phyloP scores from a whole-genome alignment of 2,888 invertebrate genomes.

The Balanococcus diminutus region DNA sequence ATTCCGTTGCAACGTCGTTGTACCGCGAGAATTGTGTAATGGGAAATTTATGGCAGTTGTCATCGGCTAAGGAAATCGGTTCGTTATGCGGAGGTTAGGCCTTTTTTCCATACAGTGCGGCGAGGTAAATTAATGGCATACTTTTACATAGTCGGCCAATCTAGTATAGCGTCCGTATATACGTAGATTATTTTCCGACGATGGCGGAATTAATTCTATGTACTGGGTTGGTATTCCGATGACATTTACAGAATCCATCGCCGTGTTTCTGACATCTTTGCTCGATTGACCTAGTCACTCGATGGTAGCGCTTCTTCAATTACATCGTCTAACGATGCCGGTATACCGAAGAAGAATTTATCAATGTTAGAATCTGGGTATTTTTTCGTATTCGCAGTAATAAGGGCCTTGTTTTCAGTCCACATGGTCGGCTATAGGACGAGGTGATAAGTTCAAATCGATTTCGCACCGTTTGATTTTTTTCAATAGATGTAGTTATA shows the following conservation, averaged over 20 bases:
- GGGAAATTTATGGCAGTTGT: constrained; percentile 23
- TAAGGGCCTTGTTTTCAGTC: background rate
- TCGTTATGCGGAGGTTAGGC: background rate
- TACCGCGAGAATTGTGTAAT: constrained; percentile 5
- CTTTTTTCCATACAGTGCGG: constrained; percentile 15
- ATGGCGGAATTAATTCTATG: constrained; percentile 8
- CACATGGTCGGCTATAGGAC: background rate
- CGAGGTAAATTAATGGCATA: constrained; percentile 1
- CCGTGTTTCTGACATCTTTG: background rate
- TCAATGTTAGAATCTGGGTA: background rate
- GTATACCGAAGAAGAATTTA: background rate
- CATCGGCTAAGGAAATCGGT: constrained; percentile 9
- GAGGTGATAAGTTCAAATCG: background rate
- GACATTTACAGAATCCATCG: constrained; percentile 8
- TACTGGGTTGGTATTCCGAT: background rate
- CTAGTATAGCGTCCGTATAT: background rate
- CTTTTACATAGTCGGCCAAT: background rate
- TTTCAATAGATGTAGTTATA: no score
- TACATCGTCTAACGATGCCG: background rate
- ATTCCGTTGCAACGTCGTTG: background rate
- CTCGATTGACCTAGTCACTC: constrained; percentile 22
- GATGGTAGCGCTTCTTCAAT: background rate
- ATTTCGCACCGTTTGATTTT: background rate
- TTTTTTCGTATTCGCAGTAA: background rate
- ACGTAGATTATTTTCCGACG: background rate